Evolutionary conservation across 2,797 vertebrate genomes (phyloP), one percentile per base, ranked within the genome.

Genomic region (Syngnathus acus): DNA sequence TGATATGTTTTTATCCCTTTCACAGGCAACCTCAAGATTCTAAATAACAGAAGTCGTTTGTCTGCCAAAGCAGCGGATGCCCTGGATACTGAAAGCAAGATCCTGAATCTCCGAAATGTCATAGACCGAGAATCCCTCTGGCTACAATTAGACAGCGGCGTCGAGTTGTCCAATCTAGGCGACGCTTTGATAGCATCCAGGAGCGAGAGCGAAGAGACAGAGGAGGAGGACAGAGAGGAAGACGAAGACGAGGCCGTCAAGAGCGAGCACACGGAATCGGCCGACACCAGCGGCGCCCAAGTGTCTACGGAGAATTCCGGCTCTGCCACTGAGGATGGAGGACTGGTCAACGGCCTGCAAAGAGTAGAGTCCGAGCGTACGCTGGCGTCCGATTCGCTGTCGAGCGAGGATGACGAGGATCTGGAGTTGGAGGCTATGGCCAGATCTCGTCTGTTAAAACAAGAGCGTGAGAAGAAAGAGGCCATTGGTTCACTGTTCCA

Each of bases 401-500:
- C 96, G n/a, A 99, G 97, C 0, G 97, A 98, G 0, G 95, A 98
- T 19, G 97, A 93, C 6, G 95, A 92, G 11, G 95, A 96, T 47
- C 67, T 92, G 45, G 95, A 98, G 85, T 92, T 97, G 69, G 95
- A 98, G 81, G 92, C 93, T 3, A 90, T 97, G 59, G 88, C 89
- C 37, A 88, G 86, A 1, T 88, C 91, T 39, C 90, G 92, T 68
- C 84, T 93, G 62, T 85, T 91, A 40, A 95, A 91, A 83, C 93
- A 91, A 72, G 93, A 92, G 80, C 92, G 87, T 43, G 94, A 96
- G 75, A 93, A 86, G 77, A 92, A 89, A 68, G 93, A 95, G 72
- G 84, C 91, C 32, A 85, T 94, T 0, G 90, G 95, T 84, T 94
- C 94, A 0, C 83, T 98, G 43, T 99, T 98, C 78, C 93, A 92